Conservation (phyloP, 2,888 invertebrate genomes). For the Nomada goodeniana region DNA sequence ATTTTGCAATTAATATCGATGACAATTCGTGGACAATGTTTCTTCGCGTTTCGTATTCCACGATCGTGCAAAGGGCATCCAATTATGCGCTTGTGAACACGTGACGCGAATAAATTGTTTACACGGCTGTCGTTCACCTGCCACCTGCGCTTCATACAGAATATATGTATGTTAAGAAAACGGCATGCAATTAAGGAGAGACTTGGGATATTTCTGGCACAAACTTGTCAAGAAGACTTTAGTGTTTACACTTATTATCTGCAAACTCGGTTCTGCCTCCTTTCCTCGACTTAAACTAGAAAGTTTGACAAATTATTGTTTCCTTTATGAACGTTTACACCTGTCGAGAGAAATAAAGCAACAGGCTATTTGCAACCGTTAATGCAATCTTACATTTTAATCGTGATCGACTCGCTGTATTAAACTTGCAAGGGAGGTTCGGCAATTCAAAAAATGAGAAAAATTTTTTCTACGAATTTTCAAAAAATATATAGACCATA, state of each 20-base stretch:
- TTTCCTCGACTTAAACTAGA: not conserved
- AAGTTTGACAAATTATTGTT: too few relatives aligned
- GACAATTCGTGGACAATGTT: slow-evolving; percentile 40
- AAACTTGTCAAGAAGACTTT: not conserved
- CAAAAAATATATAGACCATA: too few relatives aligned
- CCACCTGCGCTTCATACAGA: not conserved
- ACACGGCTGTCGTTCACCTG: not conserved
- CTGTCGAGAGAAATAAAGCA: too few relatives aligned
- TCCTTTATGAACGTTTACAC: too few relatives aligned
- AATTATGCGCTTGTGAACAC: slow-evolving; percentile 58
- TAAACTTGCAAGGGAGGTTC: too few relatives aligned
- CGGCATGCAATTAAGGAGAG: not conserved
- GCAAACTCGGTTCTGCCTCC: too few relatives aligned
- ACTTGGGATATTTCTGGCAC: not conserved
- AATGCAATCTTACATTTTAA: too few relatives aligned
- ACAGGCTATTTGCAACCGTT: too few relatives aligned
- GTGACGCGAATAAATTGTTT: slow-evolving; percentile 48
- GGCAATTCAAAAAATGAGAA: too few relatives aligned
- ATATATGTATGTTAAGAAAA: not conserved
- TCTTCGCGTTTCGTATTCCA: slow-evolving; percentile 52
- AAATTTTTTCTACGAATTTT: too few relatives aligned
- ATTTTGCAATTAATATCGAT: slow-evolving; percentile 55
- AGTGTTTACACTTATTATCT: not conserved
- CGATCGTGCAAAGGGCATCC: slow-evolving; percentile 49
- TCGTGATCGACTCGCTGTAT: too few relatives aligned